These are phyloP conservation scores for Phaedon cochleariae DNA, from an alignment of 2,888 invertebrate species.

Conservation along the genomic window DNA sequence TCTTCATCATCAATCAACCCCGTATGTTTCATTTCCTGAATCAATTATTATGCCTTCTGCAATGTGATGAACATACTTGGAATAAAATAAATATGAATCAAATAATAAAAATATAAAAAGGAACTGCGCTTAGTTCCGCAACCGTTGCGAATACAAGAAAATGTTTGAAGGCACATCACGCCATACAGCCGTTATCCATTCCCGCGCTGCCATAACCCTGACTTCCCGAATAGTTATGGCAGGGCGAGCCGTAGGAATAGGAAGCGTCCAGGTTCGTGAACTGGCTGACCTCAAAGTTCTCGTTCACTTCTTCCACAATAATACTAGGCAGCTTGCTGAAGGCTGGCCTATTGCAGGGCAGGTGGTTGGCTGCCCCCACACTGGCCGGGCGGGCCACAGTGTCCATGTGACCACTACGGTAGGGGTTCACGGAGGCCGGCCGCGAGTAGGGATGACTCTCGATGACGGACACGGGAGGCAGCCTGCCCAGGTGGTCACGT, in stretches of 20 bases:
- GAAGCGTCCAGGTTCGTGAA: constrained; percentile 65
- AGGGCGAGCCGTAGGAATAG: constrained; percentile 60
- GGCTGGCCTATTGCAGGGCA: constrained; percentile 44
- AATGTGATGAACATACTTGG: background rate
- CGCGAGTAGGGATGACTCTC: constrained; percentile 57
- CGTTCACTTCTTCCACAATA: constrained; percentile 64
- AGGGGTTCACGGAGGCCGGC: constrained; percentile 52
- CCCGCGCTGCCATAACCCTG: constrained; percentile 66
- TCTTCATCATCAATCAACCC: no score
- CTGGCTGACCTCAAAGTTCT: constrained; percentile 66
- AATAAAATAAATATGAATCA: background rate
- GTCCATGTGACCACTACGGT: constrained; percentile 46
- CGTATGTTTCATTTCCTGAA: background rate
- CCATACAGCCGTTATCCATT: constrained; percentile 72
- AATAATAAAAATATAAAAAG: constrained; percentile 10
- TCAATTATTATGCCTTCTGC: background rate
- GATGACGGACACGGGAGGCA: constrained; percentile 58
- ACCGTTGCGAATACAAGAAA: constrained; percentile 7
- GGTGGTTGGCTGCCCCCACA: constrained; percentile 44
- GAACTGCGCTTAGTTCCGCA: constrained; percentile 1
- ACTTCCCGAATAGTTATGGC: constrained; percentile 67
- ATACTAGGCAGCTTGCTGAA: constrained; percentile 58
- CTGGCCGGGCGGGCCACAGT: constrained; percentile 49
- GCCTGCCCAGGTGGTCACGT: constrained; percentile 53
- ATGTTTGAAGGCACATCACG: constrained; percentile 57